These are phyloP conservation scores for Ageneiosus marmoratus DNA, from an alignment of 2,113 vertebrate genomes.

Conservation along the genomic window DNA sequence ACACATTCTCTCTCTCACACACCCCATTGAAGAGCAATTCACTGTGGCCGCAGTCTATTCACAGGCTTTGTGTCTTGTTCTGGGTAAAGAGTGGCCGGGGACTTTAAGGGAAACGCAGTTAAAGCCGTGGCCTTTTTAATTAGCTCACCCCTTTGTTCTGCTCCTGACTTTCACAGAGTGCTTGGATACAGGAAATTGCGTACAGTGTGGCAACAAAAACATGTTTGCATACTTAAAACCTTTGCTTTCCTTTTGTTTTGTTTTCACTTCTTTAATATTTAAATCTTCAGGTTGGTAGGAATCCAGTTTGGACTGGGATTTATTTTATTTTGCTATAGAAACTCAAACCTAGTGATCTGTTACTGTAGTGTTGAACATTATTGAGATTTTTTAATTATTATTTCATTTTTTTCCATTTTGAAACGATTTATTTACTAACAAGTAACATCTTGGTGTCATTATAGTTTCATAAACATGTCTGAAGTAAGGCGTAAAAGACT, in stretches of 20 bases:
- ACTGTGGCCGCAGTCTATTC: conserved; percentile 66
- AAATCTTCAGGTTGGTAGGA: not conserved
- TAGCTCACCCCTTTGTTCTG: conserved; percentile 67
- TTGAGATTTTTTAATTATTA: no score
- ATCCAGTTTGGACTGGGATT: not conserved
- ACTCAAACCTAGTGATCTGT: not conserved
- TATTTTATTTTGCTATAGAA: not conserved
- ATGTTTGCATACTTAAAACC: conserved; percentile 41
- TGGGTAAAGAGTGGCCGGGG: conserved; percentile 71
- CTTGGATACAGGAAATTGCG: conserved; percentile 35
- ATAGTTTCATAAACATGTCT: not conserved
- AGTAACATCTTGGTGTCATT: not conserved
- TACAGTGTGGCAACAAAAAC: conserved; percentile 30
- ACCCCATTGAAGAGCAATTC: conserved; percentile 61
- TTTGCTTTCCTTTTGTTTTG: conserved; percentile 1
- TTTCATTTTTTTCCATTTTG: no score
- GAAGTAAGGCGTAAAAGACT: not conserved
- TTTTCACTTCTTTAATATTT: conserved; percentile 13
- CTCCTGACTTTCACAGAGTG: conserved; percentile 46
- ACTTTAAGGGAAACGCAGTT: conserved; percentile 71
- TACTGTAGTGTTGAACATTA: no score
- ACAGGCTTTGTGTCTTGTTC: conserved; percentile 73
- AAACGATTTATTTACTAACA: no score
- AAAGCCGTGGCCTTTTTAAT: conserved; percentile 67
- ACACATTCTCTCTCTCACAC: conserved; percentile 30